Percentiles rank a stretch among this genome's conserved stretches.
These are phyloP conservation scores for Eospalax fontanierii DNA, from an alignment of 2,797 vertebrate species.

Conservation along the genomic window DNA sequence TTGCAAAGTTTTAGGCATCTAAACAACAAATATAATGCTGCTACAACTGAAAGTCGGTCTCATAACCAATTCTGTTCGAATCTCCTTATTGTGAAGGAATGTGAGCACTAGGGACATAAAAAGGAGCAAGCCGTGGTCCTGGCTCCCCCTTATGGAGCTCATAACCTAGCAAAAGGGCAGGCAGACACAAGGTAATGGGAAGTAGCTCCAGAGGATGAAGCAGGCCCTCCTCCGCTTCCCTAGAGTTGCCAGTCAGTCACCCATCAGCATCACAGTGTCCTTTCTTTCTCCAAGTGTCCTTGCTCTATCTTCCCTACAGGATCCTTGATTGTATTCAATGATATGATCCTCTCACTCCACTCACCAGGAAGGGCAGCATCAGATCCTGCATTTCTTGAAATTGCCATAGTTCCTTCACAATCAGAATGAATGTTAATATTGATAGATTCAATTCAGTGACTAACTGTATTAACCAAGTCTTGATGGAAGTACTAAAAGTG, in stretches of 20 bases:
- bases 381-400: not conserved
- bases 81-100: not conserved
- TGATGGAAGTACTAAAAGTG: not conserved
- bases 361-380: not conserved
- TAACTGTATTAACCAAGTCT: not conserved
- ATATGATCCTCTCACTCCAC: not conserved
- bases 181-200: not conserved
- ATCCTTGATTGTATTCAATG: not conserved
- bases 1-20: slow-evolving; percentile 44
- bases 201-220: not conserved
- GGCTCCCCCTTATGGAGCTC: not conserved
- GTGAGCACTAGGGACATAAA: not conserved
- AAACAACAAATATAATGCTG: not conserved
- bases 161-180: not conserved
- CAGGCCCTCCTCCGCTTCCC: not conserved
- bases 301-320: not conserved
- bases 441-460: not conserved
- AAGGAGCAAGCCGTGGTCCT: not conserved
- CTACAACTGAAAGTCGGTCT: not conserved
- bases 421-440: not conserved
- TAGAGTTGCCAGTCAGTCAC: not conserved
- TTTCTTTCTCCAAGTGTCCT: not conserved
- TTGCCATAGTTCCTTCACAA: not conserved
- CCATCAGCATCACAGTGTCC: not conserved
- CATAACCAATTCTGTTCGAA: not conserved